phyloP scores from a whole-genome alignment of 2,113 vertebrate species.

The Tetrao urogallus region DNA sequence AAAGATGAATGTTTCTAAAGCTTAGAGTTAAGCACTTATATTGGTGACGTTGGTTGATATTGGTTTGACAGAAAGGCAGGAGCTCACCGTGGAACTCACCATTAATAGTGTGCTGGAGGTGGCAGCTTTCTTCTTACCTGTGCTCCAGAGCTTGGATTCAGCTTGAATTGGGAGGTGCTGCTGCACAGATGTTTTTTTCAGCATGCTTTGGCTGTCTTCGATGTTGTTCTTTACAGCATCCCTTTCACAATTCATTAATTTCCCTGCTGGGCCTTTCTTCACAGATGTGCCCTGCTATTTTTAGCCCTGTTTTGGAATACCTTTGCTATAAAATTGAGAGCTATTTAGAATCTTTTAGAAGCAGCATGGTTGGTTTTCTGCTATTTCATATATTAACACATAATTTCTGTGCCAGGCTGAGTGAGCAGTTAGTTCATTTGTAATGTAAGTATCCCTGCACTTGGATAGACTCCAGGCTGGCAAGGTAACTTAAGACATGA shows the following conservation, averaged over 20 bases:
- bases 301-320: not conserved
- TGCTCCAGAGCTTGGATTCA: not conserved
- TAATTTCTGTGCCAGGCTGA: not conserved
- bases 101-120: not conserved
- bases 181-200: not conserved
- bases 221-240: not conserved
- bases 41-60: not conserved
- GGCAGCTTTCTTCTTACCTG: not conserved
- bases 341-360: not conserved
- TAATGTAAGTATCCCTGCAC: not conserved
- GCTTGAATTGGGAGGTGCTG: not conserved
- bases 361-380: not conserved
- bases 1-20: not conserved
- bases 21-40: rapidly evolving
- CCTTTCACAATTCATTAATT: not conserved
- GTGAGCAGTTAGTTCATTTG: not conserved
- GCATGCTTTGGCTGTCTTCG: not conserved
- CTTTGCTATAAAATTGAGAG: not conserved
- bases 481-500: not conserved
- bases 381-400: not conserved
- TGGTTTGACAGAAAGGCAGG: not conserved
- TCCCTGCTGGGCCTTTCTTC: not conserved
- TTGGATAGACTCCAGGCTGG: not conserved
- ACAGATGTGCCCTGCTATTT: not conserved
- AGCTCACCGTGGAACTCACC: not conserved